These are phyloP conservation scores for Barbus barbus DNA, from an alignment of 2,113 vertebrate genomes.

Conservation along the genomic window DNA sequence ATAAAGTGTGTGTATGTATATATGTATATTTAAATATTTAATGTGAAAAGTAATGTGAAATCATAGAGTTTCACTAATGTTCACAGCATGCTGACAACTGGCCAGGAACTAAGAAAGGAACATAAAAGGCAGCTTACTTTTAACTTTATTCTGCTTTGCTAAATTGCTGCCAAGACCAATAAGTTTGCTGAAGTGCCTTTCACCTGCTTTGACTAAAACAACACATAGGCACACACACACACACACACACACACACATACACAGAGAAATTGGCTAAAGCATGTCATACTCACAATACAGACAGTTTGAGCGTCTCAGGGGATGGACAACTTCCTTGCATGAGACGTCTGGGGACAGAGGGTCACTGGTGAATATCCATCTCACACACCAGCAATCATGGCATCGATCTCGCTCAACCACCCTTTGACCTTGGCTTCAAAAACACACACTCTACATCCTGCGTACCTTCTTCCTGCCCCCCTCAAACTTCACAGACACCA, in stretches of 20 bases:
- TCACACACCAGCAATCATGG: constrained; percentile 53
- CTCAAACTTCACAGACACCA: background rate
- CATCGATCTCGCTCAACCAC: constrained; percentile 46
- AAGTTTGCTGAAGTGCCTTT: background rate
- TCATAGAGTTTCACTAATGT: too few species aligned
- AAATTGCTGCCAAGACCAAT: background rate
- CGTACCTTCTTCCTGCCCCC: background rate
- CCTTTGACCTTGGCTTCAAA: constrained; percentile 35
- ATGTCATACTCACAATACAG: constrained; percentile 25
- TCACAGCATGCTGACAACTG: too few species aligned
- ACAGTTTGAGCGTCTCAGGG: constrained; percentile 4
- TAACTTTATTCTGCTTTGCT: background rate
- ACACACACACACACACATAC: constrained; percentile 15
- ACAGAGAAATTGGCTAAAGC: background rate
- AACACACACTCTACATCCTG: constrained; percentile 25
- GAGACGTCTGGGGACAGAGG: constrained; percentile 43
- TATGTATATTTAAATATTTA: too few species aligned
- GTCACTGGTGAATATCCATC: constrained; percentile 53
- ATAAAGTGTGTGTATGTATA: too few species aligned
- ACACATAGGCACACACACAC: background rate
- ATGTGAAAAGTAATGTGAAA: too few species aligned
- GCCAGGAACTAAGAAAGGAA: too few species aligned
- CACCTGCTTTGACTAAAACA: background rate
- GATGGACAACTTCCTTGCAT: constrained; percentile 27
- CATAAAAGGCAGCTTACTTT: background rate